A percentile compares a stretch with the other conserved stretches of the same genome.
These are phyloP conservation scores for Acanthopleura granulata DNA, from an alignment of 2,888 invertebrate genomes.

Conservation along the genomic window DNA sequence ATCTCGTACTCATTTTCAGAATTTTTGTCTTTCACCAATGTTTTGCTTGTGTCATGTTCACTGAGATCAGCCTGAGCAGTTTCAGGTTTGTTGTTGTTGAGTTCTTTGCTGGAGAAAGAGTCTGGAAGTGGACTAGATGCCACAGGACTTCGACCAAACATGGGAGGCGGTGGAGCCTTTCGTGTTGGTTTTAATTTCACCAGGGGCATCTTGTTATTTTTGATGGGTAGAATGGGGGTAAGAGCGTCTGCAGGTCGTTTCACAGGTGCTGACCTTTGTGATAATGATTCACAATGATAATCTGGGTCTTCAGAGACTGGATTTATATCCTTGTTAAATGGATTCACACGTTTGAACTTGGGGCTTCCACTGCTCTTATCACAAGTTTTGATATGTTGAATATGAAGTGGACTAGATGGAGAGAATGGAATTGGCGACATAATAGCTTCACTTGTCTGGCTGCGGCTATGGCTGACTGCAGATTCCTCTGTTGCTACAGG, in stretches of 20 bases:
- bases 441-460: not conserved
- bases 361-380: not conserved
- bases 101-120: slow-evolving; percentile 3
- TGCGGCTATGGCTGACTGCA: not conserved
- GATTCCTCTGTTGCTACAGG: not conserved
- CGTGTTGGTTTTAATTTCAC: slow-evolving; percentile 42
- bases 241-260: slow-evolving; percentile 9
- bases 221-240: not conserved
- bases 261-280: not conserved
- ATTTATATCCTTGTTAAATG: not conserved
- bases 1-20: slow-evolving; percentile 12
- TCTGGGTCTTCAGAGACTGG: not conserved
- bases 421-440: not conserved
- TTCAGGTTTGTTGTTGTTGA: slow-evolving; percentile 6
- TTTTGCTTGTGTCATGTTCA: slow-evolving; percentile 14
- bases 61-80: not conserved
- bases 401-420: not conserved
- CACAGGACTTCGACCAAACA: slow-evolving; percentile 25
- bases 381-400: too few species aligned
- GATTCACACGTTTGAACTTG: not conserved
- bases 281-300: not conserved
- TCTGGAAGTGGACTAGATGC: slow-evolving; percentile 25
- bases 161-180: slow-evolving; percentile 55
- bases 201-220: slow-evolving; percentile 16
- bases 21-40: slow-evolving; percentile 23